Conservation (phyloP, 2,797 vertebrate species). For the Schizopygopsis malacanthus region DNA sequence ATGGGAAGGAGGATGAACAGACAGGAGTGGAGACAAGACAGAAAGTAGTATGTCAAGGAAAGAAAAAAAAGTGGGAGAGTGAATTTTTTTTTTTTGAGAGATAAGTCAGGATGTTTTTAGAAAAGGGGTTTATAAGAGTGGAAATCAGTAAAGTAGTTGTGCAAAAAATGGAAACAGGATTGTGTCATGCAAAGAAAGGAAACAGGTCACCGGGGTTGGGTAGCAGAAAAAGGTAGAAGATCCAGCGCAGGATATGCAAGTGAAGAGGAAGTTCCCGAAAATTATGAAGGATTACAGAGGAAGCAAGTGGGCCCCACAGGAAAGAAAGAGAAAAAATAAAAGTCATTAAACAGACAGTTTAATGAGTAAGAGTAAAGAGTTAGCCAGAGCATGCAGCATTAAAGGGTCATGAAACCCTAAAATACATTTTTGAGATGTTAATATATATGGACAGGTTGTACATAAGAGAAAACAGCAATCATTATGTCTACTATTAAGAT, state of each 20-base stretch:
- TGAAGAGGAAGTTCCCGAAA: constrained; percentile 30
- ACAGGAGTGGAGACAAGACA: constrained; percentile 22
- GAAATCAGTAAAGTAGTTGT: constrained; percentile 19
- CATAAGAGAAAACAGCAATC: no score
- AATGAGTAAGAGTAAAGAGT: constrained; percentile 32
- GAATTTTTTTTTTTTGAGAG: background rate
- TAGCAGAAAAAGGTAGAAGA: constrained; percentile 10
- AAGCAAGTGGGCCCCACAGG: constrained; percentile 47
- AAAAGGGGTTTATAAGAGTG: background rate
- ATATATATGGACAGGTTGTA: no score
- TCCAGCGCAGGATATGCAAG: constrained; percentile 47
- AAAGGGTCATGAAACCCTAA: background rate
- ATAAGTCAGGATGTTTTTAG: background rate
- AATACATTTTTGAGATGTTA: no score
- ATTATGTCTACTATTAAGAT: no score
- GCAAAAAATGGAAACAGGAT: background rate
- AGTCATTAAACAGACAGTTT: constrained; percentile 49
- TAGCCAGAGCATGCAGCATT: constrained; percentile 40
- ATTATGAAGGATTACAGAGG: constrained; percentile 29
- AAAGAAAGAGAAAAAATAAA: constrained; percentile 52
- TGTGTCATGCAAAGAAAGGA: constrained; percentile 6
- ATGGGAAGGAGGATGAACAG: constrained; percentile 12
- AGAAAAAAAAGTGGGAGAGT: constrained; percentile 4
- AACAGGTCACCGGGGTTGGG: background rate
- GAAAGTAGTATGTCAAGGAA: constrained; percentile 47